Percentiles rank a stretch among this genome's conserved stretches.
Evolutionary conservation across 2,113 vertebrate species (phyloP).

Genomic region (Platanista minor): DNA sequence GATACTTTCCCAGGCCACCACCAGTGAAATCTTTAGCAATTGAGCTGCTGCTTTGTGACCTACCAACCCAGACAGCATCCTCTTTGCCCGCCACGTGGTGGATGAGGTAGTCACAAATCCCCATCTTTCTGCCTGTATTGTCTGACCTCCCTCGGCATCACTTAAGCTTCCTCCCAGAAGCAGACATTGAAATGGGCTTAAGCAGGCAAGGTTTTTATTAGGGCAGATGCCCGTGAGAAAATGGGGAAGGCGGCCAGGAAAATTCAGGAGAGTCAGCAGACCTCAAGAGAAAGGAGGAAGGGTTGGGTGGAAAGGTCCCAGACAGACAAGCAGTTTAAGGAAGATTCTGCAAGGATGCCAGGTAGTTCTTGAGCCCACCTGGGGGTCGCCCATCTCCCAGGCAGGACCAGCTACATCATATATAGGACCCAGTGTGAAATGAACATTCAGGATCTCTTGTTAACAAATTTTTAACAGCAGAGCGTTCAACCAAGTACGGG

Average conservation of each 20-base stretch:
- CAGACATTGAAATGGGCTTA: neutral
- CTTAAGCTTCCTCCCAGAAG: neutral
- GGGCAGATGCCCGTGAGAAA: neutral
- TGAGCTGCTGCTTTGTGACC: neutral
- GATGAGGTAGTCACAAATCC: neutral
- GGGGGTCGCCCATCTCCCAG: neutral
- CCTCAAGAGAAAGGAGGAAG: neutral
- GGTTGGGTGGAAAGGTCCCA: neutral
- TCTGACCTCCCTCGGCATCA: neutral
- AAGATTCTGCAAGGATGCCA: neutral
- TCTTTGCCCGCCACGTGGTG: neutral
- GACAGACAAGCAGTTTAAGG: neutral
- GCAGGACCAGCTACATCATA: neutral
- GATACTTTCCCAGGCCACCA: neutral
- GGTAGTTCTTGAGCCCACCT: neutral
- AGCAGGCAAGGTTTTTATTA: neutral
- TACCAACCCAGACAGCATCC: neutral
- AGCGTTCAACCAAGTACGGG: accelerated
- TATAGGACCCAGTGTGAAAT: neutral
- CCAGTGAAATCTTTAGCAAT: neutral
- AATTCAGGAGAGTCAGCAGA: neutral
- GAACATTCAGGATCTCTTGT: neutral
- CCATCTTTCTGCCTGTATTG: neutral
- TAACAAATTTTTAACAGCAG: neutral
- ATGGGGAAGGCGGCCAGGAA: neutral